These are phyloP conservation scores for Papilio polyxenes DNA, from an alignment of 1,140 invertebrate genomes.

Conservation along the genomic window DNA sequence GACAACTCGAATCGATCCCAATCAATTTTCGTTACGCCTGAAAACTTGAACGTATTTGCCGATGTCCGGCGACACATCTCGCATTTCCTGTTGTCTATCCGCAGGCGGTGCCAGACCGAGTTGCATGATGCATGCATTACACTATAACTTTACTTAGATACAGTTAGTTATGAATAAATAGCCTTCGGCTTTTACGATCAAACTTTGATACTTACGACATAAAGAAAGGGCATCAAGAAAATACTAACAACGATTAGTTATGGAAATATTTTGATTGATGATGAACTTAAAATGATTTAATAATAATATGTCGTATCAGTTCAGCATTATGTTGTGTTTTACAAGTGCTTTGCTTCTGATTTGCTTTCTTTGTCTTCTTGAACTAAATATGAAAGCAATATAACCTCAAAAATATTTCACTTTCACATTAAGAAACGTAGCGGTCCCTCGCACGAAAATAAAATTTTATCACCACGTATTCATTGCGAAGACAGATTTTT, in stretches of 20 bases:
- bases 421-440: not conserved
- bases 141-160: not conserved
- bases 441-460: not conserved
- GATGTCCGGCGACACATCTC: conserved; percentile 57
- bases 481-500: conserved; percentile 18
- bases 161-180: not conserved
- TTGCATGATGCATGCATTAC: not conserved
- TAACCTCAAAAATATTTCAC: not conserved
- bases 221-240: no score
- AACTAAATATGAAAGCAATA: not conserved
- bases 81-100: conserved; percentile 60
- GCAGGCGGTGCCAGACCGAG: conserved; percentile 24
- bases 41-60: conserved; percentile 64
- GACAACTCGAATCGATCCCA: conserved; percentile 50
- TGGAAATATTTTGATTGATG: no score
- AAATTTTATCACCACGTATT: conserved; percentile 1
- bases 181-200: not conserved
- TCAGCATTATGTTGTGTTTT: no score
- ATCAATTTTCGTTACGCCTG: conserved; percentile 62
- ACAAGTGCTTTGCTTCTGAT: no score
- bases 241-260: no score
- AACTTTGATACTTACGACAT: not conserved
- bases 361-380: no score
- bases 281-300: no score
- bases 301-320: no score